Conservation (phyloP, 2,888 invertebrate species). For the Amphiduros pacificus region DNA sequence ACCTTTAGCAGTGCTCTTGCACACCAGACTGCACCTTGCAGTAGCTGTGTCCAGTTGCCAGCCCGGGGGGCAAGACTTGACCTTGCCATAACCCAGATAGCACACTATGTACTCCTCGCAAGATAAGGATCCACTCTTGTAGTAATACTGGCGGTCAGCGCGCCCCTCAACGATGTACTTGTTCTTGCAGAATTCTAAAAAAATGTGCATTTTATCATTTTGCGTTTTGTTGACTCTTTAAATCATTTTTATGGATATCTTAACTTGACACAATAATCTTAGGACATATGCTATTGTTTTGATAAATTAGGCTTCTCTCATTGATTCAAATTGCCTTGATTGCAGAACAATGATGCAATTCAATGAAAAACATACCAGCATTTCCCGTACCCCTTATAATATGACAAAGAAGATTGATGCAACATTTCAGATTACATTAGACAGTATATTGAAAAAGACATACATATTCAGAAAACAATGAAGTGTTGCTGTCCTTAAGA, state of each 20-base stretch:
- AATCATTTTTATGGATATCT: not conserved
- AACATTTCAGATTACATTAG: no score
- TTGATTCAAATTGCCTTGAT: no score
- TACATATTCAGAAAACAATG: no score
- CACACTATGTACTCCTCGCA: slow-evolving; percentile 14
- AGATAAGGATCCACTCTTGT: not conserved
- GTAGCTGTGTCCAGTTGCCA: slow-evolving; percentile 13
- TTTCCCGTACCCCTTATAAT: no score
- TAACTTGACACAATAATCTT: not conserved
- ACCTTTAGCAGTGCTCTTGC: slow-evolving; percentile 1
- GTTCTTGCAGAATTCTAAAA: slow-evolving; percentile 11
- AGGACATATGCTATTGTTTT: not conserved
- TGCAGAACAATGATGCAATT: no score
- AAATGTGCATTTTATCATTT: not conserved
- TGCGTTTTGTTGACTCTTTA: not conserved
- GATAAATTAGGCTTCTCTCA: not conserved
- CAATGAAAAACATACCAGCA: no score
- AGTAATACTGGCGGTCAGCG: not conserved
- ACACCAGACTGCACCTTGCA: not conserved
- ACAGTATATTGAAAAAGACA: no score
- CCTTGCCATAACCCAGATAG: not conserved
- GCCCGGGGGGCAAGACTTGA: slow-evolving; percentile 4
- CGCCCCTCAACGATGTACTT: not conserved
- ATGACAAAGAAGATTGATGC: no score
- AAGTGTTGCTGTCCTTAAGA: no score